These are phyloP conservation scores for Stenotaenia linearis DNA, from an alignment of 2,888 invertebrate genomes.

Conservation along the genomic window DNA sequence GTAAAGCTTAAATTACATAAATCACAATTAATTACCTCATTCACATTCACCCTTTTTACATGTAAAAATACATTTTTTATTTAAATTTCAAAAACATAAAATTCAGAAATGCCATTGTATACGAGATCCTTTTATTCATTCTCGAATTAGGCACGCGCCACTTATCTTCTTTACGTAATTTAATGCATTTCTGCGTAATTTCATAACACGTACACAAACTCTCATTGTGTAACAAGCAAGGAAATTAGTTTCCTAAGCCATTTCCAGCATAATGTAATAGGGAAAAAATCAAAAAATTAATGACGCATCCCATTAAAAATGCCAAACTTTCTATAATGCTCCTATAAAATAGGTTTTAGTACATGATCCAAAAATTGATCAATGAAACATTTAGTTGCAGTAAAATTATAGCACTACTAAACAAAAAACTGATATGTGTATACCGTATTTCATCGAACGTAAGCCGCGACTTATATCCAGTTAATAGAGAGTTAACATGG, in stretches of 20 bases:
- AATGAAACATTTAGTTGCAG: no score
- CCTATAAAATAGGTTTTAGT: no score
- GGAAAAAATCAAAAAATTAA: background rate
- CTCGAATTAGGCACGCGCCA: background rate
- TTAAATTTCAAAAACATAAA: background rate
- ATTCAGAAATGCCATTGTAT: background rate
- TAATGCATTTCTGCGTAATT: slow-evolving; percentile 16
- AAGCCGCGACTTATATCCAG: no score
- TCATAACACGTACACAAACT: background rate
- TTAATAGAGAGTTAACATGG: no score
- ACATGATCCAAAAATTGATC: no score
- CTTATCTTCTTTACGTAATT: background rate
- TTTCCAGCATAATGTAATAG: background rate
- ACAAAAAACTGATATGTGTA: no score
- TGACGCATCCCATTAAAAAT: background rate
- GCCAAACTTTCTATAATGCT: no score
- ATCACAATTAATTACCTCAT: background rate
- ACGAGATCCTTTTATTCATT: background rate
- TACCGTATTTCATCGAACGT: no score
- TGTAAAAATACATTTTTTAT: background rate
- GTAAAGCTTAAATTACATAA: background rate
- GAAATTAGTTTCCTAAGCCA: slow-evolving; percentile 11
- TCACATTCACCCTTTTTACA: background rate
- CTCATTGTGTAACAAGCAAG: background rate
- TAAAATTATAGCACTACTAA: no score